Percentiles rank a stretch among this genome's conserved stretches.
Evolutionary conservation across 2,113 vertebrate species (phyloP).

Genomic region (Sceloporus undulatus): DNA sequence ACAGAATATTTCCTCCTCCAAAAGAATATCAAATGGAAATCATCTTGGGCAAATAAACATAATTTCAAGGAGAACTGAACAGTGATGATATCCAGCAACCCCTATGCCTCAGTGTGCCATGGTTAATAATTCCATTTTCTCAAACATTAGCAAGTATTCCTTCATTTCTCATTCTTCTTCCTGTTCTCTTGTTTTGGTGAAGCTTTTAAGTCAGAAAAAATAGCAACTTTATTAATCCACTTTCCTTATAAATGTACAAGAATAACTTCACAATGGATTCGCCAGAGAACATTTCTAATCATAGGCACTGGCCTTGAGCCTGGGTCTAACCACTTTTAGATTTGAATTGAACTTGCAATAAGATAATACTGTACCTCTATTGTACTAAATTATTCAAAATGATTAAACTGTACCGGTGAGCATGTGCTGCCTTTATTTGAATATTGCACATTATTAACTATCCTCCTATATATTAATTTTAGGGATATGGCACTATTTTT

Average conservation of each 20-base stretch:
- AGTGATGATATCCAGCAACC: conserved; percentile 68
- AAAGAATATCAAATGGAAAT: conserved; percentile 70
- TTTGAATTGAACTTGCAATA: conserved; percentile 66
- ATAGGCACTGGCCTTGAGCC: conserved; percentile 64
- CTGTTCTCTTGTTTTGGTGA: conserved; percentile 54
- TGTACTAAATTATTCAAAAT: conserved; percentile 72
- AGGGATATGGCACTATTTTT: conserved; percentile 57
- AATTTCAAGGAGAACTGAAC: conserved; percentile 70
- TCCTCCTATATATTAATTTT: conserved; percentile 71
- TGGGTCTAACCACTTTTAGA: conserved; percentile 67
- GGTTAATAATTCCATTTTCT: conserved; percentile 76
- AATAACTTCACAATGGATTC: conserved; percentile 62
- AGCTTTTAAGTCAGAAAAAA: conserved; percentile 58
- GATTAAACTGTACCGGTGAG: conserved; percentile 70
- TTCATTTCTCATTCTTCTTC: conserved; percentile 56
- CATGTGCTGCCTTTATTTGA: conserved; percentile 70
- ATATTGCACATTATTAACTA: conserved; percentile 70
- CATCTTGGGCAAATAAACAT: conserved; percentile 74
- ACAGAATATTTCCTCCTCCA: conserved; percentile 47
- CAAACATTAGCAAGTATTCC: conserved; percentile 69
- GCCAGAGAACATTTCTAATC: conserved; percentile 61
- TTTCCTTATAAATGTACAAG: conserved; percentile 65
- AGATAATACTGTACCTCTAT: conserved; percentile 50
- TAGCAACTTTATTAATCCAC: conserved; percentile 66
- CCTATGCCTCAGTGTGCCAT: conserved; percentile 66